Evolutionary conservation across 2,888 invertebrate species (phyloP), one percentile per base, ranked within the genome.

Genomic region (Bellardia bayeri): DNA sequence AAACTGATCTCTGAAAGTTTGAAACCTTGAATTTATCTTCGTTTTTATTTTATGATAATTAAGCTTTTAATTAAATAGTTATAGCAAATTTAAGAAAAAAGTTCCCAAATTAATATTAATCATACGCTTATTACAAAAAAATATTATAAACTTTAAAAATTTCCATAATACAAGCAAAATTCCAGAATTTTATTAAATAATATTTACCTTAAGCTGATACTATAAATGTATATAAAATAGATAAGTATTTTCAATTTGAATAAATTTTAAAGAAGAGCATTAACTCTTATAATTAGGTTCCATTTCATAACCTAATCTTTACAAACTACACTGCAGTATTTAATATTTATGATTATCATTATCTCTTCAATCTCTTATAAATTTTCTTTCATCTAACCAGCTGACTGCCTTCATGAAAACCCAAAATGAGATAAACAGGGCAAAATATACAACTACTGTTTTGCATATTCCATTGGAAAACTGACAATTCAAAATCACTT

Each of bases 401-500:
- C 56, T 81, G 45, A 14, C 14, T 16, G 3, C 6, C n/a, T 33
- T 13, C 9, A 42, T 33, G 23, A 37, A 61, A 61, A 11, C 30
- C n/a, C n/a, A 61, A 51, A 61, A 42, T 56, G 58, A 30, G 23
- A 49, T 54, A 64, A 72, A 45, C 64, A 72, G 42, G 54, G 3
- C 45, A 23, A 30, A 66, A 30, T 40, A n/a, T 45, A 37, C 14
- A 45, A 56, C 16, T n/a, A 37, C 33, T 30, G 45, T 30, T 82
- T 37, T 58, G 37, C 49, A 49, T 75, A 40, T 37, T 63, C 40
- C 16, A 42, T 72, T 63, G 51, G 2, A 30, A 9, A 58, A 80
- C 40, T 33, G 45, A 58, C 64, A 66, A 74, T 66, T 40, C 33
- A 30, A 82, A 74, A 82, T 68, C 82, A 75, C 80, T 81, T 81